These are phyloP conservation scores for Zygaena filipendulae DNA, from an alignment of 2,888 invertebrate species.

Conservation along the genomic window DNA sequence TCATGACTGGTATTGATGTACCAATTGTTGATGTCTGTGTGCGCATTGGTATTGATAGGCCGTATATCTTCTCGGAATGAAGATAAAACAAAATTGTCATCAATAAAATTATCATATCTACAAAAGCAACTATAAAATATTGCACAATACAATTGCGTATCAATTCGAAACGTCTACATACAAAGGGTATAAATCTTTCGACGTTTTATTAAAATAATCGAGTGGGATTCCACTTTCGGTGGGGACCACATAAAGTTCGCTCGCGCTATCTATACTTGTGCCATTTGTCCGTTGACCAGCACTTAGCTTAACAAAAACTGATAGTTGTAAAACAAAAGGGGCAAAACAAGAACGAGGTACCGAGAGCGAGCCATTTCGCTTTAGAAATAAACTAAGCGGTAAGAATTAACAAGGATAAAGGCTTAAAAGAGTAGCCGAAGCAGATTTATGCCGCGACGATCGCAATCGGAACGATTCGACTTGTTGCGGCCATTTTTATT, in stretches of 20 bases:
- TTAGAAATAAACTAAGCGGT: slow-evolving; percentile 67
- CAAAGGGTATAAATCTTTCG: too few relatives aligned
- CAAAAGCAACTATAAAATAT: too few relatives aligned
- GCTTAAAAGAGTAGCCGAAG: slow-evolving; percentile 67
- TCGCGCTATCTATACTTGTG: slow-evolving; percentile 45
- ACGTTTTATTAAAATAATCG: too few relatives aligned
- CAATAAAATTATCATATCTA: too few relatives aligned
- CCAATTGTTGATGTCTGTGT: too few relatives aligned
- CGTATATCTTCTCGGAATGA: too few relatives aligned
- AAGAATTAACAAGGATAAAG: slow-evolving; percentile 67
- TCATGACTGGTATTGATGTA: too few relatives aligned
- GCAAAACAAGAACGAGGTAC: slow-evolving; percentile 49
- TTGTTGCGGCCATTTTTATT: slow-evolving; percentile 48
- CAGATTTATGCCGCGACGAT: slow-evolving; percentile 65
- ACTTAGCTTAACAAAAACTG: slow-evolving; percentile 67
- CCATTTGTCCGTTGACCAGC: slow-evolving; percentile 62
- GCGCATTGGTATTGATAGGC: too few relatives aligned
- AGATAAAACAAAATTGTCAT: too few relatives aligned
- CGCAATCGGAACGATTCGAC: slow-evolving; percentile 57
- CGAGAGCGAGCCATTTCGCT: slow-evolving; percentile 59
- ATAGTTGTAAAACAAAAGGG: slow-evolving; percentile 65
- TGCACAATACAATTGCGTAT: too few relatives aligned
- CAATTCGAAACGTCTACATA: too few relatives aligned
- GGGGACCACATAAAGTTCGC: slow-evolving; percentile 43
- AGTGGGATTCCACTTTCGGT: too few relatives aligned